These are phyloP conservation scores for Smutsia temminckii DNA, from an alignment of 2,797 vertebrate genomes.

Conservation along the genomic window DNA sequence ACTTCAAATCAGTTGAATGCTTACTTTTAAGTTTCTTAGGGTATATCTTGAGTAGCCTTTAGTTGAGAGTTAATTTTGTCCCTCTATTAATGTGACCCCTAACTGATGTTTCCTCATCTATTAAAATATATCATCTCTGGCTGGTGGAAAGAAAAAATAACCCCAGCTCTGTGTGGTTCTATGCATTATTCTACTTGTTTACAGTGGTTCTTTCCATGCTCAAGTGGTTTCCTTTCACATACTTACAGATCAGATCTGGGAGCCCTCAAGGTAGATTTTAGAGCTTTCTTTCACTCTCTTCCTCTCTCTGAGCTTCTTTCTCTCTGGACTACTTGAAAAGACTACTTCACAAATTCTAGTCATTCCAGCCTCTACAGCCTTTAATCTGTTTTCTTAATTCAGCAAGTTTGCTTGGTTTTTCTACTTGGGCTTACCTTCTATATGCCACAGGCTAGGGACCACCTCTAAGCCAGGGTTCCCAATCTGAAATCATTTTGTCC, in stretches of 20 bases:
- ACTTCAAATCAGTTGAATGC: background rate
- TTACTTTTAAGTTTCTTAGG: background rate
- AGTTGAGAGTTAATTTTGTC: background rate
- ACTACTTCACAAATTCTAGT: background rate
- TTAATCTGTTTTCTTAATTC: background rate
- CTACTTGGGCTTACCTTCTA: background rate
- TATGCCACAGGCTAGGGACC: background rate
- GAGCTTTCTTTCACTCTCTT: background rate
- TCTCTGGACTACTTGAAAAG: background rate
- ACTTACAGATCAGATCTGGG: background rate
- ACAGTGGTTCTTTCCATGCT: background rate
- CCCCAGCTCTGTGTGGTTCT: background rate
- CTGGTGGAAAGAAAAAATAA: background rate
- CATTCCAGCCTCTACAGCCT: background rate
- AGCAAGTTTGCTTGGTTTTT: background rate
- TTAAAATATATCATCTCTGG: background rate
- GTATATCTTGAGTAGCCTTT: background rate
- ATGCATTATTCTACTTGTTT: background rate
- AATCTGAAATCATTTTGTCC: background rate
- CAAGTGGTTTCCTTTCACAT: background rate
- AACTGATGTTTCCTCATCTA: background rate
- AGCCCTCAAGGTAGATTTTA: background rate
- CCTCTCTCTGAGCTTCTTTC: background rate
- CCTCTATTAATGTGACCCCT: background rate
- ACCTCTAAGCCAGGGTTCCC: background rate